These are phyloP conservation scores for Ips nitidus DNA, from an alignment of 1,140 invertebrate genomes.

Conservation along the genomic window DNA sequence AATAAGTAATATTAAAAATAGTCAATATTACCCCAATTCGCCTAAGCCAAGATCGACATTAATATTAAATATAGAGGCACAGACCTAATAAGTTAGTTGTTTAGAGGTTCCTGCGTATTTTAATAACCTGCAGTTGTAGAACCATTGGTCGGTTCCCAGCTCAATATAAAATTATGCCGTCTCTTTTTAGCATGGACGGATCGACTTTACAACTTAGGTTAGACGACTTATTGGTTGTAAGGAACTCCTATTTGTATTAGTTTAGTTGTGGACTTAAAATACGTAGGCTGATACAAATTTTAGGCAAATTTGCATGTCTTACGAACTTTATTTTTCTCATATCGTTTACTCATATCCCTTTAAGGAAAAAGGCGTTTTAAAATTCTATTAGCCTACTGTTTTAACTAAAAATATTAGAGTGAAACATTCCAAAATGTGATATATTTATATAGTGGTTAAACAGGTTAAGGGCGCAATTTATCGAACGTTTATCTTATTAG, in stretches of 20 bases:
- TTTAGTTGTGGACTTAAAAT: not conserved
- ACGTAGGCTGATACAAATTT: not conserved
- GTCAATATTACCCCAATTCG: conserved; percentile 5
- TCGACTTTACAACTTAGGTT: not conserved
- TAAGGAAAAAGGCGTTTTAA: not conserved
- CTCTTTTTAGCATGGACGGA: conserved; percentile 2
- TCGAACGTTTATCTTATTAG: conserved; percentile 6
- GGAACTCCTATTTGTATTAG: not conserved
- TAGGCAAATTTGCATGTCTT: not conserved
- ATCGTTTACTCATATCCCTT: not conserved
- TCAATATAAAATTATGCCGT: conserved; percentile 16
- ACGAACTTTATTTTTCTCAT: not conserved
- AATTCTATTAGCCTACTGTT: not conserved
- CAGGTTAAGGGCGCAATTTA: conserved; percentile 21
- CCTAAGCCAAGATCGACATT: conserved; percentile 5
- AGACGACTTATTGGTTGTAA: conserved; percentile 3
- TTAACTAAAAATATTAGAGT: conserved; percentile 13
- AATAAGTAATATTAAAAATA: not conserved
- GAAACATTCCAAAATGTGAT: conserved; percentile 38
- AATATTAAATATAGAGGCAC: conserved; percentile 4
- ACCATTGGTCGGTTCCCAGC: conserved; percentile 4
- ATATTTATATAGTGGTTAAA: conserved; percentile 30
- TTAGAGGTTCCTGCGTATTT: conserved; percentile 9
- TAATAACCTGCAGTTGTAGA: conserved; percentile 7
- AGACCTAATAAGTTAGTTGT: conserved; percentile 7